phyloP scores from a whole-genome alignment of 1,140 invertebrate species.

The Zaprionus inermis region DNA sequence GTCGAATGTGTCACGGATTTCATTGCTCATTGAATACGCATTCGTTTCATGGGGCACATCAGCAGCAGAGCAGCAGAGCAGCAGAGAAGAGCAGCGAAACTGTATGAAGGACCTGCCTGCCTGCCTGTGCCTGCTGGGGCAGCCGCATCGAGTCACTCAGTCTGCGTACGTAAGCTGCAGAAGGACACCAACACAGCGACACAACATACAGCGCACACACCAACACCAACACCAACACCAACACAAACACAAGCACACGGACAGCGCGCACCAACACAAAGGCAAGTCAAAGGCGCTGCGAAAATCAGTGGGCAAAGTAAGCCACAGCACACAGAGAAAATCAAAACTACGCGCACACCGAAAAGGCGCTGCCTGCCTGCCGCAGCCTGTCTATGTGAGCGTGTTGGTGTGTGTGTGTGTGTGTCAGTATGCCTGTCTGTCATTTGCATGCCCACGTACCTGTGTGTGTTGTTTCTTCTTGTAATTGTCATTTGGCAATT shows the following conservation, averaged over 20 bases:
- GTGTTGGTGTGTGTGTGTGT: conserved; percentile 20
- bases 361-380: conserved; percentile 66
- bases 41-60: conserved; percentile 68
- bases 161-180: conserved; percentile 78
- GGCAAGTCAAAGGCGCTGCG: conserved; percentile 48
- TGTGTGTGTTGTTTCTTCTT: conserved; percentile 44
- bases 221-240: too few relatives aligned
- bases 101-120: conserved; percentile 60
- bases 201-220: conserved; percentile 21
- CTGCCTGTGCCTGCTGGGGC: conserved; percentile 51
- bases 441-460: conserved; percentile 21
- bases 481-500: conserved; percentile 73
- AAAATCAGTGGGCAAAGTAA: conserved; percentile 64
- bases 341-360: conserved; percentile 77
- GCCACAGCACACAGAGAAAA: conserved; percentile 69
- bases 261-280: conserved; percentile 36
- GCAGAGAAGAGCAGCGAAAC: conserved; percentile 22
- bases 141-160: conserved; percentile 81
- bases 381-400: conserved; percentile 37
- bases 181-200: conserved; percentile 44
- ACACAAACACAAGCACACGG: conserved; percentile 39
- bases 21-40: conserved; percentile 82
- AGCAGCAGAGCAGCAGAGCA: conserved; percentile 10
- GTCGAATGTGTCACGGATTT: conserved; percentile 82
- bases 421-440: conserved; percentile 27